Evolutionary conservation across 2,888 invertebrate genomes (phyloP).

Genomic region (Cosmopolites sordidus): DNA sequence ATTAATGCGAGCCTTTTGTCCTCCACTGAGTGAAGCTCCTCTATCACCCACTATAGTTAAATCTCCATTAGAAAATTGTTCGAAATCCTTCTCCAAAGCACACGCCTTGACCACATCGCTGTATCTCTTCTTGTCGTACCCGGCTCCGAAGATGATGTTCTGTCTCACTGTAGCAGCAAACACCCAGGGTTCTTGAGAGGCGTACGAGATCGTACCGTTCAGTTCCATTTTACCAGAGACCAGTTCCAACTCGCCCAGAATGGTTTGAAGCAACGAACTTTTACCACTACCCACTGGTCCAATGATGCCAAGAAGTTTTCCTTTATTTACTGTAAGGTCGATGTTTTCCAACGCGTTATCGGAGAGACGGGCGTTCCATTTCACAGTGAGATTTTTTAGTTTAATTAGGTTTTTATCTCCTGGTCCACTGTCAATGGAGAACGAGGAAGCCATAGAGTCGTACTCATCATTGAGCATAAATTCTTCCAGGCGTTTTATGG

Average conservation of each 20-base stretch:
- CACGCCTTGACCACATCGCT: conserved; percentile 59
- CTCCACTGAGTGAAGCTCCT: conserved; percentile 76
- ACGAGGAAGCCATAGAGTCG: conserved; percentile 19
- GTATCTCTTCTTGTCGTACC: conserved; percentile 59
- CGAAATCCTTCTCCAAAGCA: conserved; percentile 69
- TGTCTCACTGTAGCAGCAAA: conserved; percentile 73
- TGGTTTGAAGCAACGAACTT: conserved; percentile 65
- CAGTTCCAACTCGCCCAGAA: conserved; percentile 63
- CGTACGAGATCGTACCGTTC: conserved; percentile 65
- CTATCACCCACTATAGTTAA: conserved; percentile 75
- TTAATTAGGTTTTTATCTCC: conserved; percentile 35
- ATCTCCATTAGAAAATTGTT: conserved; percentile 66
- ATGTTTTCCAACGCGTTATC: conserved; percentile 43
- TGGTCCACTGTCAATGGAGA: conserved; percentile 11
- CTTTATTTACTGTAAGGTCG: conserved; percentile 36
- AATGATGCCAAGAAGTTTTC: conserved; percentile 52
- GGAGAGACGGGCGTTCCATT: conserved; percentile 41
- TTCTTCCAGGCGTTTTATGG: conserved; percentile 47
- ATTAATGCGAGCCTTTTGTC: conserved; percentile 74
- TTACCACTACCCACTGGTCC: conserved; percentile 61
- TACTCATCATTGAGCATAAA: conserved; percentile 45
- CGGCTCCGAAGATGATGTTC: conserved; percentile 80
- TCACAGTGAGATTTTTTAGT: conserved; percentile 40
- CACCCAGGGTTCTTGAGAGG: conserved; percentile 83
- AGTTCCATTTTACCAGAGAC: conserved; percentile 59